phyloP scores from a whole-genome alignment of 2,113 vertebrate species.

The Cynoglossus semilaevis region DNA sequence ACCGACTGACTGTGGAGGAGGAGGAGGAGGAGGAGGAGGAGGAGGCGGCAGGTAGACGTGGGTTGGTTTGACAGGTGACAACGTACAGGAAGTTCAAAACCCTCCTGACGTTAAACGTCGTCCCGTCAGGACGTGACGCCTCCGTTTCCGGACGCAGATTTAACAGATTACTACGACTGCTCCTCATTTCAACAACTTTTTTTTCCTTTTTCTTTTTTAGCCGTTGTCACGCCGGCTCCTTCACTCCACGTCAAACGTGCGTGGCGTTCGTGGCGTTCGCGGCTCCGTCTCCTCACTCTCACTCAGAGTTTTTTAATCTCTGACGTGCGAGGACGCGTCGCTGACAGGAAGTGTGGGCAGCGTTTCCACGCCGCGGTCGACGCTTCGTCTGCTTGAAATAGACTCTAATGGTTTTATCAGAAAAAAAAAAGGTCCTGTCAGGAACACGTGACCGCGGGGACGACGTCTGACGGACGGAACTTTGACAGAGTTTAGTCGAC shows the following conservation, averaged over 20 bases:
- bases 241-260: too few species aligned
- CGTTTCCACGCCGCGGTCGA: background rate
- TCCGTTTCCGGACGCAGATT: too few species aligned
- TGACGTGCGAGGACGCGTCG: background rate
- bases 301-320: slow-evolving; percentile 25
- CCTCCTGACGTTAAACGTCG: too few species aligned
- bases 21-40: slow-evolving; percentile 12
- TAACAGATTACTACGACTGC: too few species aligned
- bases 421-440: background rate
- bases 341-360: slow-evolving; percentile 7
- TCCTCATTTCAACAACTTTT: too few species aligned
- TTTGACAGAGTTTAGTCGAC: too few species aligned
- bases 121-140: too few species aligned
- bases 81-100: slow-evolving; percentile 26
- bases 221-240: slow-evolving; percentile 28
- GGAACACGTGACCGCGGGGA: too few species aligned
- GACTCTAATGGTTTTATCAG: background rate
- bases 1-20: slow-evolving; percentile 12
- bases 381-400: background rate
- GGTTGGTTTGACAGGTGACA: slow-evolving; percentile 23
- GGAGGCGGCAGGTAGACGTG: slow-evolving; percentile 14
- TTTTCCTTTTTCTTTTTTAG: too few species aligned
- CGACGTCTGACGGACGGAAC: too few species aligned
- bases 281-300: slow-evolving; percentile 26
- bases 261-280: too few species aligned